phyloP scores from a whole-genome alignment of 2,888 invertebrate species.

The Pseudoips prasinana region DNA sequence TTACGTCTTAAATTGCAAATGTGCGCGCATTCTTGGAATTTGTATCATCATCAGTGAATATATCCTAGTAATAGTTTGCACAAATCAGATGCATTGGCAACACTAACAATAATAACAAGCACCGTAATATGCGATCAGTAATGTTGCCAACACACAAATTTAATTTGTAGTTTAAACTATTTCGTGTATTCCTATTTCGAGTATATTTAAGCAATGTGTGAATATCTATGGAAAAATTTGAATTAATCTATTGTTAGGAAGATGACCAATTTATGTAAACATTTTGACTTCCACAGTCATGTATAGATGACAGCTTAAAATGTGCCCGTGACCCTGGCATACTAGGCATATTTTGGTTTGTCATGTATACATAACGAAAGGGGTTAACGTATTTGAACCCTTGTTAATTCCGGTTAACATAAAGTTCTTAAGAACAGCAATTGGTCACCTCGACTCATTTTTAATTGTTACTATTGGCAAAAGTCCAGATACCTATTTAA shows the following conservation, averaged over 20 bases:
- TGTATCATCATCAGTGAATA: conserved; percentile 29
- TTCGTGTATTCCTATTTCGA: conserved; percentile 22
- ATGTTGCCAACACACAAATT: conserved; percentile 26
- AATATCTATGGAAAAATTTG: conserved; percentile 25
- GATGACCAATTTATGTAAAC: conserved; percentile 2
- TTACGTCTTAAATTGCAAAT: neutral
- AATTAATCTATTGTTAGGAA: conserved; percentile 27
- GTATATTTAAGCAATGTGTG: conserved; percentile 30
- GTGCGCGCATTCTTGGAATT: conserved; percentile 12
- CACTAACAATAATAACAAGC: conserved; percentile 35
- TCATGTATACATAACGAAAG: too few relatives aligned
- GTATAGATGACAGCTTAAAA: too few relatives aligned
- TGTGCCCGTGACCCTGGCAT: too few relatives aligned
- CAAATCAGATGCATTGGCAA: conserved; percentile 28
- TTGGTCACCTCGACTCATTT: conserved; percentile 7
- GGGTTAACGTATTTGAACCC: too few relatives aligned
- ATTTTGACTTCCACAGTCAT: too few relatives aligned
- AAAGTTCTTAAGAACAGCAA: neutral
- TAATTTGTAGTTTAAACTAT: conserved; percentile 19
- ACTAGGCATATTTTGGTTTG: too few relatives aligned
- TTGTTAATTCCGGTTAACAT: too few relatives aligned
- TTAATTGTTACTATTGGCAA: conserved; percentile 22
- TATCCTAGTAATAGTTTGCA: conserved; percentile 32
- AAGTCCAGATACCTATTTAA: conserved; percentile 17
- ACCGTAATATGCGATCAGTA: conserved; percentile 32